A percentile compares a stretch with the other conserved stretches of the same genome.
Evolutionary conservation across 2,888 invertebrate species (phyloP).

Genomic region (Eilema griseolum): DNA sequence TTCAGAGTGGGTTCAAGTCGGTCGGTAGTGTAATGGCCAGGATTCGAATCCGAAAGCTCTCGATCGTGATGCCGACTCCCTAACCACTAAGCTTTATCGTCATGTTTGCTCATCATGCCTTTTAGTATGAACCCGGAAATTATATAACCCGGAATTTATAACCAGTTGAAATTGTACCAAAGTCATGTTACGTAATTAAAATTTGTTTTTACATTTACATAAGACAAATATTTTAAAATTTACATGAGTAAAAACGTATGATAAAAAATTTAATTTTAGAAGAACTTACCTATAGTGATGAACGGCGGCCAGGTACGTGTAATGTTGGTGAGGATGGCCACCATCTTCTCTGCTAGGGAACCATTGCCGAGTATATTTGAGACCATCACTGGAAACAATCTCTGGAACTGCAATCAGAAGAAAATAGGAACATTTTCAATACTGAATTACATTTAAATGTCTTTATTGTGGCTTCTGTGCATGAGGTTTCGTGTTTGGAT

Average conservation of each 20-base stretch:
- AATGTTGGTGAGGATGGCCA: conserved; percentile 80
- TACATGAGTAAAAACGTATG: background rate
- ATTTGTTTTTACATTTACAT: background rate
- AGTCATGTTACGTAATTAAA: background rate
- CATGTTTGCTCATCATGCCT: background rate
- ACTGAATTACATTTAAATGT: too few relatives aligned
- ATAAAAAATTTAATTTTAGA: background rate
- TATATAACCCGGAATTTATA: background rate
- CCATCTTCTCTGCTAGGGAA: conserved; percentile 82
- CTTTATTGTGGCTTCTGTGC: too few relatives aligned
- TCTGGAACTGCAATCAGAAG: conserved; percentile 74
- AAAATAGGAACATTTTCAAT: background rate
- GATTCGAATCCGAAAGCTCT: too few relatives aligned
- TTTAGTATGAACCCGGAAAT: background rate
- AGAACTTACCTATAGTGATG: conserved; percentile 74
- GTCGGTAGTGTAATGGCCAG: too few relatives aligned
- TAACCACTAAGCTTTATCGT: too few relatives aligned
- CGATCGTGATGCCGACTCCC: too few relatives aligned
- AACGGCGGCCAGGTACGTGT: conserved; percentile 83
- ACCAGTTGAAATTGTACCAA: background rate
- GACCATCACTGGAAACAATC: conserved; percentile 83
- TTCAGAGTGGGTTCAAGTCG: too few relatives aligned
- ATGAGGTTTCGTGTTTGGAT: too few relatives aligned
- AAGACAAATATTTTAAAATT: background rate
- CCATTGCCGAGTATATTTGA: conserved; percentile 84